Base-by-base conservation (phyloP, 2,888 invertebrate species). In the Steinernema scapterisci region DNA sequence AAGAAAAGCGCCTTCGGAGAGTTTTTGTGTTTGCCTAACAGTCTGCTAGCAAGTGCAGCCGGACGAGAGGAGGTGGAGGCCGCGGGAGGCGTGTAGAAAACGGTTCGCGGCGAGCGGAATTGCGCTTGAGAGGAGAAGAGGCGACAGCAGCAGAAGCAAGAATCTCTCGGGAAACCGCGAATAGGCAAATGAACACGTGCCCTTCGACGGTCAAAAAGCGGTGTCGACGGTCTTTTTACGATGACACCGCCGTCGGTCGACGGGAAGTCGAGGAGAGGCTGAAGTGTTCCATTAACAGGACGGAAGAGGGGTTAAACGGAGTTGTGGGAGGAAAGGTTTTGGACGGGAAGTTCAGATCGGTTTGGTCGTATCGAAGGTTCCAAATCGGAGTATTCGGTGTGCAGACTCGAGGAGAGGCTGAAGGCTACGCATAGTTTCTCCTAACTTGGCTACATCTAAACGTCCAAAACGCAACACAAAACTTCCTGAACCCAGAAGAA, bases 111-210 rank as follows among this genome's bases (percentile, higher is more conserved):
- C n/a, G 48, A 38, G 38, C 5, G 48, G 13, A 48, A 48, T 16
- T 48, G 6, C 48, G 48, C 48, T 48, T 48, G 48, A 19, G 19
- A 48, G 48, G 13, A 48, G 48, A 48, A 48, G 48, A 48, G 19
- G 48, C 48, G 48, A 13, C 16, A 48, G 48, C 16, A 48, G 48
- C 16, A 48, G 48, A 48, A 48, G 48, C 3, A 38, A 9, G 38
- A 6, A 38, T 3, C 3, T 48, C n/a, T 13, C 48, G 19, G 13
- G 16, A 27, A 63, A 16, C 25, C 16, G 63, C 31, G 25, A 27
- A 27, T 25, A 63, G 63, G 31, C 63, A 31, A 63, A 63, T 31
- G 63, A 63, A 63, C 63, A 63, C 63, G 63, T 63, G 63, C 63
- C 63, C 63, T 63, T 63, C 63, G 63, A 63, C 38, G 16, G 27